Percentiles rank a stretch among this genome's conserved stretches.
phyloP scores from a whole-genome alignment of 1,140 invertebrate species.

The Drosophila busckii region DNA sequence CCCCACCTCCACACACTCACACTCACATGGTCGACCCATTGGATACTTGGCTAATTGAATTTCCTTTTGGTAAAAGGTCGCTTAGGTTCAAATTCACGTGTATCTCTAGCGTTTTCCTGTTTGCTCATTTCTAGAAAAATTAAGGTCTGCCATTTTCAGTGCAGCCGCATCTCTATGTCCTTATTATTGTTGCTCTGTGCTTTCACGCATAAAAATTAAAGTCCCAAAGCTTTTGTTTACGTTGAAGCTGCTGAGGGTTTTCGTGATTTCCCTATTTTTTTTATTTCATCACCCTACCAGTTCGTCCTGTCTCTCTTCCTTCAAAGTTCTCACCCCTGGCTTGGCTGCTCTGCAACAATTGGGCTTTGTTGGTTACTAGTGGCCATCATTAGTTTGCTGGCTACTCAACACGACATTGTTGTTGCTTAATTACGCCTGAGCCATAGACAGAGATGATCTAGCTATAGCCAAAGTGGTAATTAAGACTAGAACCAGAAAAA shows the following conservation, averaged over 20 bases:
- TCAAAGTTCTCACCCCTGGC: constrained; percentile 8
- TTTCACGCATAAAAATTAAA: constrained; percentile 77
- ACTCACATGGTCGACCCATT: constrained; percentile 23
- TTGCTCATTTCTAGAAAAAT: constrained; percentile 55
- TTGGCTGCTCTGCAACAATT: constrained; percentile 41
- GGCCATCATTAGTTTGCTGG: constrained; percentile 73
- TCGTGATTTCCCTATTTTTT: background rate
- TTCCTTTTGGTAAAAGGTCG: constrained; percentile 48
- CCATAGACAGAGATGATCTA: constrained; percentile 28
- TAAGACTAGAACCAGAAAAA: constrained; percentile 2
- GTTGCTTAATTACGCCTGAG: constrained; percentile 67
- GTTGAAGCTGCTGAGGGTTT: background rate
- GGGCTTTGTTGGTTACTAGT: constrained; percentile 67
- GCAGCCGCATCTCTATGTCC: constrained; percentile 32
- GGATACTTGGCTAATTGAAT: constrained; percentile 64
- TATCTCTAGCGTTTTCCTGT: constrained; percentile 16
- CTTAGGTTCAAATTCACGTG: constrained; percentile 41
- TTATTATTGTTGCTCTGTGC: constrained; percentile 51
- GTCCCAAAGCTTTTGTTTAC: constrained; percentile 49
- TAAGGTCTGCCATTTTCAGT: constrained; percentile 73
- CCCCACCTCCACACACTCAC: constrained; percentile 22
- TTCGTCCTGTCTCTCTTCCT: background rate
- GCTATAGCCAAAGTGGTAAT: no score
- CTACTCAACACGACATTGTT: constrained; percentile 74
- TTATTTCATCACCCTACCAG: no score